Percentiles rank a stretch among this genome's conserved stretches.
Conservation (phyloP, 2,113 vertebrate genomes). For the Nycticorax nycticorax region DNA sequence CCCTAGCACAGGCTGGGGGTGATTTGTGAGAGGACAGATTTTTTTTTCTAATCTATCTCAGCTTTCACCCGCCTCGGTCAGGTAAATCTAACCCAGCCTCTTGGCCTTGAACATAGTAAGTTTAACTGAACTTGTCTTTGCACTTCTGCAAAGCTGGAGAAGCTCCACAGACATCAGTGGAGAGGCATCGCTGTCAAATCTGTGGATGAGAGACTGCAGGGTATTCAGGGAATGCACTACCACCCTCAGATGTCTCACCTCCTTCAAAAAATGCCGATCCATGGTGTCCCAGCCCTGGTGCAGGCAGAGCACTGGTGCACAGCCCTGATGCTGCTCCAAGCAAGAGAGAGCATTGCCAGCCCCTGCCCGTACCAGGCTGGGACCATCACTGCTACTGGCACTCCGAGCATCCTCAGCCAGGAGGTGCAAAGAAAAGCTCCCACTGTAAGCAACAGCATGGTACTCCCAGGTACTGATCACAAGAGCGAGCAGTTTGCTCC, state of each 20-base stretch:
- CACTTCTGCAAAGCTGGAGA: background rate
- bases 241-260: fast-evolving
- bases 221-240: background rate
- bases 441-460: background rate
- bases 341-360: background rate
- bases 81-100: background rate
- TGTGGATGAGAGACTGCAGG: background rate
- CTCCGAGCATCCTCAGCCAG: background rate
- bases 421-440: background rate
- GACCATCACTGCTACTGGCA: background rate
- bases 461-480: background rate
- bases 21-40: background rate
- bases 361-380: background rate
- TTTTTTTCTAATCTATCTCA: background rate
- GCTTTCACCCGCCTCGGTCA: background rate
- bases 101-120: background rate
- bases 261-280: background rate
- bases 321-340: background rate
- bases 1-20: fast-evolving
- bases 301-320: background rate
- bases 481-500: background rate
- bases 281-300: background rate
- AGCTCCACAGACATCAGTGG: fast-evolving
- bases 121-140: background rate
- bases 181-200: background rate